Conservation (phyloP, 30 jellyfish, hydroid and myxozoan genomes). For the Sanderia malayensis region DNA sequence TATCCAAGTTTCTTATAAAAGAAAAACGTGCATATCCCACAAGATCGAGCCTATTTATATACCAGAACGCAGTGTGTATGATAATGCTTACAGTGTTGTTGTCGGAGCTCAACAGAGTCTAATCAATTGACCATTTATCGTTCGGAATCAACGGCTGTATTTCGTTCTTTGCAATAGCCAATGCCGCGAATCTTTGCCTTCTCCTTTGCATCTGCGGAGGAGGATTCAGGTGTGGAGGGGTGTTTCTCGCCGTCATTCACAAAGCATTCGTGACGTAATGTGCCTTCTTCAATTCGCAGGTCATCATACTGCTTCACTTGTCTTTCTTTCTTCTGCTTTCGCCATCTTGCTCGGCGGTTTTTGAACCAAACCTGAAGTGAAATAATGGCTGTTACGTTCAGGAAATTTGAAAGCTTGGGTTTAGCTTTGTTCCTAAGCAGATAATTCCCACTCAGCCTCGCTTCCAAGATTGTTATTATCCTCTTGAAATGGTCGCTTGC, state of each 20-base stretch:
- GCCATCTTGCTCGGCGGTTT: constrained; percentile 94
- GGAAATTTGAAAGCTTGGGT: too few relatives aligned
- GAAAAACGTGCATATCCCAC: not conserved
- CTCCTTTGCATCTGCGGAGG: not conserved
- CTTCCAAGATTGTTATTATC: too few relatives aligned
- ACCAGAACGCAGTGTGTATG: not conserved
- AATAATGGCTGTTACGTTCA: too few relatives aligned
- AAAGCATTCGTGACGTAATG: constrained; percentile 57
- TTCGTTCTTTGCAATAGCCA: constrained; percentile 39
- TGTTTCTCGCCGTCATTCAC: constrained; percentile 64
- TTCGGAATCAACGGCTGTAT: constrained; percentile 19
- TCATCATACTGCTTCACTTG: constrained; percentile 66
- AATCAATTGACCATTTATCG: not conserved
- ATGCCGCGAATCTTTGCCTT: constrained; percentile 13
- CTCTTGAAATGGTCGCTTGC: too few relatives aligned
- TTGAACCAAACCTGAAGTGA: constrained; percentile 76
- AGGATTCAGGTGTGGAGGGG: not conserved
- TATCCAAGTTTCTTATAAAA: too few relatives aligned
- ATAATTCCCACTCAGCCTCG: too few relatives aligned
- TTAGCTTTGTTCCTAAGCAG: too few relatives aligned
- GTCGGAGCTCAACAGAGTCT: not conserved
- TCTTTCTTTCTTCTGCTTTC: constrained; percentile 87
- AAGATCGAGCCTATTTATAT: not conserved
- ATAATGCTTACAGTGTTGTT: not conserved
- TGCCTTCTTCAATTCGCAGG: constrained; percentile 49